Conservation (phyloP, 1,140 invertebrate genomes). For the Trachymyrmex septentrionalis region DNA sequence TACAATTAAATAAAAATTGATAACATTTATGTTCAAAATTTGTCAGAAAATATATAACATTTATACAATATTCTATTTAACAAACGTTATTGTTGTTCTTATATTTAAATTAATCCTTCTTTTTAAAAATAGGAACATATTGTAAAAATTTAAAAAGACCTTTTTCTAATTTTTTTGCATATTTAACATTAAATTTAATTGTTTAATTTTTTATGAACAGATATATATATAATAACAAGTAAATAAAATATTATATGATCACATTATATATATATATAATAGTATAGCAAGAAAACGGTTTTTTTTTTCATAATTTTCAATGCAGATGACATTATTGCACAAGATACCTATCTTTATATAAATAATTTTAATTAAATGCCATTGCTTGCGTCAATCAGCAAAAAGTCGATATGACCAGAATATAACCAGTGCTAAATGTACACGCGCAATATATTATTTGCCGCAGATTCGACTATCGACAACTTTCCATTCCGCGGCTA, state of each 20-base stretch:
- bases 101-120: not conserved
- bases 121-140: not conserved
- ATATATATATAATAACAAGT: not conserved
- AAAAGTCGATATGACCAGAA: conserved; percentile 18
- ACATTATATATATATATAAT: no score
- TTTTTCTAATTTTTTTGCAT: not conserved
- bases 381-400: conserved; percentile 7
- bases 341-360: not conserved
- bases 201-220: not conserved
- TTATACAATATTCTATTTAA: not conserved
- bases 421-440: conserved; percentile 46
- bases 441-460: conserved; percentile 35
- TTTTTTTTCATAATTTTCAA: conserved; percentile 4
- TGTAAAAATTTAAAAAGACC: not conserved
- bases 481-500: conserved; percentile 46
- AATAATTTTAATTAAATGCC: conserved; percentile 46
- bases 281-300: not conserved
- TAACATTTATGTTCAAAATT: not conserved
- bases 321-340: not conserved
- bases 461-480: conserved; percentile 33
- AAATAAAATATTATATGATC: not conserved
- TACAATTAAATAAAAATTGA: not conserved
- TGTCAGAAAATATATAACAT: not conserved
- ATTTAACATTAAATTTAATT: not conserved
- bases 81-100: not conserved